A percentile compares a stretch with the other conserved stretches of the same genome.
Evolutionary conservation across 2,888 invertebrate genomes (phyloP).

Genomic region (Cheilosia scutellata): DNA sequence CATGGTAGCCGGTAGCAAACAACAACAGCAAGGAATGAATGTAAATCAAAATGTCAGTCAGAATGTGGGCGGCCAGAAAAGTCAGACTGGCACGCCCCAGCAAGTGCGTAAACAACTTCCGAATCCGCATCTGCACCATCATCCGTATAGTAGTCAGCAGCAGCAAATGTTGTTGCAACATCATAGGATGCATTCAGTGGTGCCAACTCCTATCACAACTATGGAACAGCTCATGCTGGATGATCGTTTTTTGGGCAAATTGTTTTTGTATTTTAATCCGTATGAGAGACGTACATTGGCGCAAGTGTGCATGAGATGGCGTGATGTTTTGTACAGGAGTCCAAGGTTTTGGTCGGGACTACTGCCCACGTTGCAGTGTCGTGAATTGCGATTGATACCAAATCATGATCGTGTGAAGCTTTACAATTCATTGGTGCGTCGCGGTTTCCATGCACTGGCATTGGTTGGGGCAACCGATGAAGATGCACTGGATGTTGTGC

Average conservation of each 20-base stretch:
- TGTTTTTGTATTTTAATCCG: slow-evolving; percentile 93
- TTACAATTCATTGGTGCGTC: slow-evolving; percentile 91
- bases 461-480: slow-evolving; percentile 95
- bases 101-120: slow-evolving; percentile 83
- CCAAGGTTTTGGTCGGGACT: slow-evolving; percentile 95
- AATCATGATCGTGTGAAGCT: slow-evolving; percentile 87
- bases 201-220: slow-evolving; percentile 86
- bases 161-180: slow-evolving; percentile 77
- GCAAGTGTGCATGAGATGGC: slow-evolving; percentile 94
- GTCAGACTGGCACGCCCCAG: slow-evolving; percentile 81
- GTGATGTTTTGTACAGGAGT: slow-evolving; percentile 93
- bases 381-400: slow-evolving; percentile 89
- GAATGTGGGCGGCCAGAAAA: slow-evolving; percentile 78
- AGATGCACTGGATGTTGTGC: slow-evolving; percentile 94
- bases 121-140: slow-evolving; percentile 83
- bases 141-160: slow-evolving; percentile 79
- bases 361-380: slow-evolving; percentile 93
- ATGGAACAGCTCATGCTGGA: slow-evolving; percentile 92
- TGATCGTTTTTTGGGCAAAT: slow-evolving; percentile 92
- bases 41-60: slow-evolving; percentile 55
- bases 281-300: slow-evolving; percentile 92
- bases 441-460: slow-evolving; percentile 94
- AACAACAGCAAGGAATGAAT: slow-evolving; percentile 81
- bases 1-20: slow-evolving; percentile 72
- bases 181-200: slow-evolving; percentile 76